These are phyloP conservation scores for Todiramphus saurophagus DNA, from an alignment of 2,113 vertebrate genomes.

Conservation along the genomic window DNA sequence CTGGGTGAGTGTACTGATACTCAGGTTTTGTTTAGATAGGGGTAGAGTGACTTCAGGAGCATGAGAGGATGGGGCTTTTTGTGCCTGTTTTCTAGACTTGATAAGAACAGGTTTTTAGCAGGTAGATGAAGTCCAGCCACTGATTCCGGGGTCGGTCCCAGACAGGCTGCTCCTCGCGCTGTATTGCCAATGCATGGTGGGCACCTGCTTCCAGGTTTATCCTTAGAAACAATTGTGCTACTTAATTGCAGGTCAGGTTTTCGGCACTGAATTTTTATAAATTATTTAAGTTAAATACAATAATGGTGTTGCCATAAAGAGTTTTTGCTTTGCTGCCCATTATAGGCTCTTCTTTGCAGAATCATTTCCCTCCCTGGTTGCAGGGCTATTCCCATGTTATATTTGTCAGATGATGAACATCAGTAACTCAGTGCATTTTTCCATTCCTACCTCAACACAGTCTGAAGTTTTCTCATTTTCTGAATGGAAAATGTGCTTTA, in stretches of 20 bases:
- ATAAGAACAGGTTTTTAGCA: not conserved
- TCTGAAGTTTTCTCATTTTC: not conserved
- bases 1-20: not conserved
- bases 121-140: not conserved
- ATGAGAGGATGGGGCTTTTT: not conserved
- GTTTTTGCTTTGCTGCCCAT: accelerated
- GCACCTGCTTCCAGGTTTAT: not conserved
- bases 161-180: accelerated
- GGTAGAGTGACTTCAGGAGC: not conserved
- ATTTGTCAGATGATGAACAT: not conserved
- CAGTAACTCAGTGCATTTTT: not conserved
- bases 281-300: not conserved
- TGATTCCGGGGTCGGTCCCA: not conserved
- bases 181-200: accelerated
- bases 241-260: not conserved
- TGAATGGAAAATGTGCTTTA: not conserved
- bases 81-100: not conserved
- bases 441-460: not conserved
- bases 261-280: not conserved
- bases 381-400: accelerated
- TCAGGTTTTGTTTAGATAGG: not conserved
- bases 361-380: accelerated
- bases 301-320: accelerated
- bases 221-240: not conserved
- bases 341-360: not conserved